Conservation (phyloP, 2,888 invertebrate species). For the Linnaemya vulpina region DNA sequence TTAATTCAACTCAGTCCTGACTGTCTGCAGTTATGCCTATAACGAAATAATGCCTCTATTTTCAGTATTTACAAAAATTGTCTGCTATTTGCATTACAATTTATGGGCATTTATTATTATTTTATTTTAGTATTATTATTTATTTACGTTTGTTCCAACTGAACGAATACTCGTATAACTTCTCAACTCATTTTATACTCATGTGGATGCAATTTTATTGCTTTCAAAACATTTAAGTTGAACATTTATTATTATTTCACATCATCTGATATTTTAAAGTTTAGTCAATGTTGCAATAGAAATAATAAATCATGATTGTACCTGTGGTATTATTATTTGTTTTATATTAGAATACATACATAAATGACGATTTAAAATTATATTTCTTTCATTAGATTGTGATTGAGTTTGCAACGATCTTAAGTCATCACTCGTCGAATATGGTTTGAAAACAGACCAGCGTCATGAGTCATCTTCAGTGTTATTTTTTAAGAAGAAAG, state of each 20-base stretch:
- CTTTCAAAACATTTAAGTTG: conserved; percentile 34
- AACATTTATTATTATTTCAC: conserved; percentile 31
- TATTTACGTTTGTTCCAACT: not conserved
- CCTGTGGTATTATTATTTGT: not conserved
- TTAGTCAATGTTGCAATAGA: conserved; percentile 6
- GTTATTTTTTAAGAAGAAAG: too few species aligned
- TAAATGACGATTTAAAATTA: too few species aligned
- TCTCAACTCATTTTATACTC: conserved; percentile 13
- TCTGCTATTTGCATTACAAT: conserved; percentile 1
- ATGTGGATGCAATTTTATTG: conserved; percentile 26
- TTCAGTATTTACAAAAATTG: not conserved
- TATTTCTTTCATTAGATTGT: too few species aligned
- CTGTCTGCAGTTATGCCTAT: not conserved
- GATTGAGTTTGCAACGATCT: too few species aligned
- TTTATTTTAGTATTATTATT: not conserved
- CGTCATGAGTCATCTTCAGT: too few species aligned
- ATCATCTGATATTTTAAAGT: conserved; percentile 38
- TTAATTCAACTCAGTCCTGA: not conserved
- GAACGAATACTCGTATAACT: not conserved
- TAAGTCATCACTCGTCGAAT: too few species aligned
- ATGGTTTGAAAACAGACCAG: too few species aligned
- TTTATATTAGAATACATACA: too few species aligned
- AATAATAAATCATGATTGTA: not conserved
- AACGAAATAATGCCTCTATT: not conserved
- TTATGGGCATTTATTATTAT: not conserved